Conservation (phyloP, 2,113 vertebrate species). For the Probosciger aterrimus region DNA sequence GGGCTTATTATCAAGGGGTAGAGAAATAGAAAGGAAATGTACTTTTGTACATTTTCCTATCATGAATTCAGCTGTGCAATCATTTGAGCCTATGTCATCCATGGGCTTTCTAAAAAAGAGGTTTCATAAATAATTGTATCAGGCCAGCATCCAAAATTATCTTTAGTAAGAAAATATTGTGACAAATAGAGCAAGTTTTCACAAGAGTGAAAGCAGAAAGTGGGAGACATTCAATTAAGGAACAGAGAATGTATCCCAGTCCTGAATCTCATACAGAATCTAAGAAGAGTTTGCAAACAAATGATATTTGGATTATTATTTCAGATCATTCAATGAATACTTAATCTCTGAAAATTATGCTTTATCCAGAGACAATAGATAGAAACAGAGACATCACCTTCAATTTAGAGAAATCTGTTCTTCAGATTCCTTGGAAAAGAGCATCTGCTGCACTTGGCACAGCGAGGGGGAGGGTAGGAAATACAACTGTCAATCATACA, state of each 20-base stretch:
- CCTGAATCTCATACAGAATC: not conserved
- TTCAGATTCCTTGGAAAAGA: not conserved
- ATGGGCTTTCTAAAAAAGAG: not conserved
- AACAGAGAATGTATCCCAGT: not conserved
- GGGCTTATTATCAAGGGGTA: not conserved
- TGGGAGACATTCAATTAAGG: not conserved
- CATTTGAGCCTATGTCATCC: not conserved
- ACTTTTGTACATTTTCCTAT: not conserved
- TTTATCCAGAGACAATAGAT: not conserved
- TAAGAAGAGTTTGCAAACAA: not conserved
- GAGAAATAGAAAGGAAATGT: not conserved
- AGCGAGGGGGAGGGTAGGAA: not conserved
- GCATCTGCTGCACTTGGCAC: not conserved
- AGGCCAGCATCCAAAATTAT: not conserved
- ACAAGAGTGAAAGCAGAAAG: not conserved
- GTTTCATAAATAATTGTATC: not conserved
- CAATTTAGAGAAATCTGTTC: not conserved
- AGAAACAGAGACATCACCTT: not conserved
- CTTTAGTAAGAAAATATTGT: not conserved
- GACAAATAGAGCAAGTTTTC: not conserved
- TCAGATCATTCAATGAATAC: too few relatives aligned
- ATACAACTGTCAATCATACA: not conserved
- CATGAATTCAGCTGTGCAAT: not conserved
- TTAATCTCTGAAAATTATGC: not conserved
- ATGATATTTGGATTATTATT: not conserved